Conservation (phyloP, 2,797 vertebrate genomes). For the Allobates femoralis region DNA sequence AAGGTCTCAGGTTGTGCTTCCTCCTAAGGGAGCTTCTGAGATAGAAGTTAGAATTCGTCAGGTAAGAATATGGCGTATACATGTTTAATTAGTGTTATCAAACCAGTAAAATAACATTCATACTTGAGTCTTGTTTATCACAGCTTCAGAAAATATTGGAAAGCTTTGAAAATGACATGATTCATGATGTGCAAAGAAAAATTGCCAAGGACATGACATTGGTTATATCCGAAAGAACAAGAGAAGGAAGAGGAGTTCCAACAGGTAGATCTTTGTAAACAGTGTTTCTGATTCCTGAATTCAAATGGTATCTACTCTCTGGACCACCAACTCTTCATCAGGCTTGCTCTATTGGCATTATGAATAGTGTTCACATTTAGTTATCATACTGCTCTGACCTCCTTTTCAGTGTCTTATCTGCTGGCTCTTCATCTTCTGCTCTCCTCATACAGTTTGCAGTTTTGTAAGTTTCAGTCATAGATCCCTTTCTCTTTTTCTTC, state of each 20-base stretch:
- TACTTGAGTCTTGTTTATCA: neutral
- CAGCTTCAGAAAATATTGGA: conserved; percentile 83
- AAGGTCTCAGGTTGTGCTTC: conserved; percentile 70
- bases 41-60: conserved; percentile 76
- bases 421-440: too few species aligned
- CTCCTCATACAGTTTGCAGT: too few species aligned
- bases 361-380: too few species aligned
- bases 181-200: conserved; percentile 76
- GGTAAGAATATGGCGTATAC: conserved; percentile 68
- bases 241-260: conserved; percentile 71
- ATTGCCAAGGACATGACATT: conserved; percentile 73
- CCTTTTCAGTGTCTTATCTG: too few species aligned
- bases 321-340: too few species aligned
- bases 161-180: conserved; percentile 80
- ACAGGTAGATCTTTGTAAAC: conserved; percentile 70
- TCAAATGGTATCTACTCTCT: too few species aligned
- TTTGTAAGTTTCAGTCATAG: too few species aligned
- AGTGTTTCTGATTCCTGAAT: neutral
- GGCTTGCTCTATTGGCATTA: too few species aligned
- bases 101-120: neutral
- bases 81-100: neutral
- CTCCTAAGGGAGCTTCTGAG: conserved; percentile 76
- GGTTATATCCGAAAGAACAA: conserved; percentile 77
- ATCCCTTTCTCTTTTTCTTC: too few species aligned
- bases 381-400: too few species aligned